Conservation (phyloP, 2,113 vertebrate genomes). For the Probosciger aterrimus region DNA sequence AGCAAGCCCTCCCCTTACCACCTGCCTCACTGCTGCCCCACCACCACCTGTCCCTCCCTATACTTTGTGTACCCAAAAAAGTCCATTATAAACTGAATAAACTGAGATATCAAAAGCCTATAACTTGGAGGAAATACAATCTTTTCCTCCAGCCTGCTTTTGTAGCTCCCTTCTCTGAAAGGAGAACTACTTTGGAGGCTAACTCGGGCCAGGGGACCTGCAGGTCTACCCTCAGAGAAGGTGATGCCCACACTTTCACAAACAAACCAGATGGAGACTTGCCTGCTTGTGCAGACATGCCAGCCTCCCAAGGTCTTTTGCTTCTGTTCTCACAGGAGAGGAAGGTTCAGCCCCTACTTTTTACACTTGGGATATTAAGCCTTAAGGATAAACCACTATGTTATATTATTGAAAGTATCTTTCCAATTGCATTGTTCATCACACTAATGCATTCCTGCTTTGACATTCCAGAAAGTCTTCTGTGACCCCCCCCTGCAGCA, state of each 20-base stretch:
- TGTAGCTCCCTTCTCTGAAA: neutral
- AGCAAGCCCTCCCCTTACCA: neutral
- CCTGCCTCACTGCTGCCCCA: no score
- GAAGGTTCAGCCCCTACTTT: neutral
- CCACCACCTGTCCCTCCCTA: neutral
- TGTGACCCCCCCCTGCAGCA: neutral
- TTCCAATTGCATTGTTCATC: neutral
- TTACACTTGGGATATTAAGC: neutral
- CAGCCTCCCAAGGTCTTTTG: neutral
- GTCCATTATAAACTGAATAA: neutral
- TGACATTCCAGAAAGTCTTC: neutral
- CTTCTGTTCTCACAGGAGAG: neutral
- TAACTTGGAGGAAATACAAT: fast-evolving
- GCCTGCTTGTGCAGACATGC: fast-evolving
- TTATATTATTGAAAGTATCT: neutral
- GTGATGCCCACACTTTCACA: neutral
- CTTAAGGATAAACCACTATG: neutral
- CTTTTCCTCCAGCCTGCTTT: neutral
- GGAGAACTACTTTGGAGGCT: neutral
- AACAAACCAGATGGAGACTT: neutral
- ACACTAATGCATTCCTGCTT: neutral
- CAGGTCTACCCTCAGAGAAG: neutral
- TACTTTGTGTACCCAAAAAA: neutral
- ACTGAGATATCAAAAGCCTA: neutral
- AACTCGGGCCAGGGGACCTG: neutral